Base-by-base conservation (phyloP, 2,888 invertebrate genomes). In the Pandemis cinnamomeana region DNA sequence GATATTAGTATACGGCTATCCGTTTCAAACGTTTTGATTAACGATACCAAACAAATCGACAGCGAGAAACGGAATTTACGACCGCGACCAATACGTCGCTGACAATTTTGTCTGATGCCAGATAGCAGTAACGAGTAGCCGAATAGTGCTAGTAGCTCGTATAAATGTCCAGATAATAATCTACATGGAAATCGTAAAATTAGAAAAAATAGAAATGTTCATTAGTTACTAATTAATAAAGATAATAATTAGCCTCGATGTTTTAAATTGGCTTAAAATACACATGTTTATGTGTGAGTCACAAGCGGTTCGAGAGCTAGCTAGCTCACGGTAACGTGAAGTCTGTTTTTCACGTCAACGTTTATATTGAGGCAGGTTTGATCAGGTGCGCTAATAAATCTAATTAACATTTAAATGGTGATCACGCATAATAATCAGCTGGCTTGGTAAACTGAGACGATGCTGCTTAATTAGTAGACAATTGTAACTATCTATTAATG, bases 341-440 rank as follows among this genome's bases (percentile, higher is more conserved):
- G 75, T 80, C 80, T 79, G 83, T 80, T 85, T 84, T 85, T 80
- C 83, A 80, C 80, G 76, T 80, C 78, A 83, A 80, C 83, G 78
- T 82, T 82, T 82, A 80, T 81, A 84, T 78, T 79, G 78, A 78
- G 78, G 78, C 76, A 76, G 75, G 86, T 93, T 90, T 92, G 87
- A 87, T 90, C 93, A 93, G 92, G 90, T 93, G 93, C 82, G 81
- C 78, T 81, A 84, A 87, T 89, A 91, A 91, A 91, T 90, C 86
- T 92, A 92, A 93, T 93, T 93, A 93, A 87, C 93, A 93, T 93
- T 91, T 91, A 93, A 92, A 93, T 93, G 92, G 88, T 93, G 89
- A 92, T 87, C 93, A 93, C 89, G 92, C 91, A 92, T 93, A 91
- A 91, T 92, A 91, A 93, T 92, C 91, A 92, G 89, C 83, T 89